Evolutionary conservation across 2,888 invertebrate genomes (phyloP), one percentile per base, ranked within the genome.

Genomic region (Heteropelma amictum): DNA sequence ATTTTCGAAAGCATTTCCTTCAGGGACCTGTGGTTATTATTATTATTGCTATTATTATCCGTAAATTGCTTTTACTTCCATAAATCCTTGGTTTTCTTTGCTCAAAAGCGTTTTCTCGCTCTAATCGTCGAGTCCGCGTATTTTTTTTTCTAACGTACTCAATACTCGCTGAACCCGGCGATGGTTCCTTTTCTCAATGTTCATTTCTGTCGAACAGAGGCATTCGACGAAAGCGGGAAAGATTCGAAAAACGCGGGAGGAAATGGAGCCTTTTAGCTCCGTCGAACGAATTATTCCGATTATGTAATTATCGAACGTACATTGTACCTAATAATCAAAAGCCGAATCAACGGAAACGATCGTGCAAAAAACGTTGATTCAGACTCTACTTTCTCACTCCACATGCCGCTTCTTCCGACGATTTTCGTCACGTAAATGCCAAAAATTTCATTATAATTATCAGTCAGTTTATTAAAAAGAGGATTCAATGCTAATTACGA

Each of bases 271-370:
- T n/a, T n/a, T n/a, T n/a, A n/a, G n/a, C n/a, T n/a, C n/a, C n/a
- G 88, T 87, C 84, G 86, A 87, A 87, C 85, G 82, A 88, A 88
- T 86, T 84, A 86, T 87, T 87, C 84, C 86, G 81, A 80, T 81
- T 75, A 51, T 83, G 80, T 83, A 84, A 82, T 87, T 87, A 84
- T 82, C 82, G 85, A 88, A 85, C 88, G 88, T 88, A 89, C 87
- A 88, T 88, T 88, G 85, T 85, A 86, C 85, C 86, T 87, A 88
- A 88, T 88, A 87, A 87, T 87, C 58, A 84, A n/a, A n/a, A 79
- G 80, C 79, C 82, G 82, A 82, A 83, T 77, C 81, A 83, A 82
- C 45, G 30, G 28, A 42, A 79, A 74, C 30, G 61, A 75, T 72
- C 76, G 67, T 67, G 63, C 69, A 45, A 51, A 75, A 42, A 60